These are phyloP conservation scores for Oryzias celebensis DNA, from an alignment of 2,113 vertebrate species.

Conservation along the genomic window DNA sequence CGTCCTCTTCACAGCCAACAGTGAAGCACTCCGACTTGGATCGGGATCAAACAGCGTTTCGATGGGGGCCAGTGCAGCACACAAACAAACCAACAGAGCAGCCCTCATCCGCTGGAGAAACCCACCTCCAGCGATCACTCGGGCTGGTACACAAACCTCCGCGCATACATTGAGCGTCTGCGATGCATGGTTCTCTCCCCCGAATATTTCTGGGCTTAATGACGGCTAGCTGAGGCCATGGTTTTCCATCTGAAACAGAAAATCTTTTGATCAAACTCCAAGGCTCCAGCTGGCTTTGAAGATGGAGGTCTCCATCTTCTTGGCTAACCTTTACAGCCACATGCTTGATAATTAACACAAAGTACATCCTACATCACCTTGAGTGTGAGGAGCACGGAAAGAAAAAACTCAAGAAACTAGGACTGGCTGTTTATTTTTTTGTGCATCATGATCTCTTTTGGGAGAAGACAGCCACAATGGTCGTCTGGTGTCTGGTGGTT, in stretches of 20 bases:
- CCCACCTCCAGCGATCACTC: conserved; percentile 1
- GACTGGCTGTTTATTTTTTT: conserved; percentile 8
- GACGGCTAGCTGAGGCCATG: conserved; percentile 31
- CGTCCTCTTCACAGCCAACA: conserved; percentile 15
- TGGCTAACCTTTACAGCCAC: conserved; percentile 64
- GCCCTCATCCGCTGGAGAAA: conserved; percentile 20
- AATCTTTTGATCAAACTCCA: conserved; percentile 65
- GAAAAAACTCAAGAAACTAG: conserved; percentile 6
- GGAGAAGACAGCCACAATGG: background rate
- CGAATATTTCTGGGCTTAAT: conserved; percentile 13
- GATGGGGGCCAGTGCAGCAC: conserved; percentile 33
- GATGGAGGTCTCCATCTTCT: conserved; percentile 55
- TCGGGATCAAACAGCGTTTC: conserved; percentile 44
- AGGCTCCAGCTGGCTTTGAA: conserved; percentile 66
- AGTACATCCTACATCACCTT: conserved; percentile 33
- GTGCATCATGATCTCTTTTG: conserved; percentile 21
- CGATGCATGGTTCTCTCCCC: conserved; percentile 1
- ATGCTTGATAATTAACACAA: conserved; percentile 53
- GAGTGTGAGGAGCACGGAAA: background rate
- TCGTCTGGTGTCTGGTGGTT: too few relatives aligned
- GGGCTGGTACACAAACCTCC: conserved; percentile 1
- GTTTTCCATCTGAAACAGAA: conserved; percentile 44
- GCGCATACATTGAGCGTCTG: conserved; percentile 7
- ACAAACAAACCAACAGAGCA: conserved; percentile 30
- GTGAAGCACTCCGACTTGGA: conserved; percentile 36